phyloP scores from a whole-genome alignment of 2,113 vertebrate species.

The Megaleporinus macrocephalus region DNA sequence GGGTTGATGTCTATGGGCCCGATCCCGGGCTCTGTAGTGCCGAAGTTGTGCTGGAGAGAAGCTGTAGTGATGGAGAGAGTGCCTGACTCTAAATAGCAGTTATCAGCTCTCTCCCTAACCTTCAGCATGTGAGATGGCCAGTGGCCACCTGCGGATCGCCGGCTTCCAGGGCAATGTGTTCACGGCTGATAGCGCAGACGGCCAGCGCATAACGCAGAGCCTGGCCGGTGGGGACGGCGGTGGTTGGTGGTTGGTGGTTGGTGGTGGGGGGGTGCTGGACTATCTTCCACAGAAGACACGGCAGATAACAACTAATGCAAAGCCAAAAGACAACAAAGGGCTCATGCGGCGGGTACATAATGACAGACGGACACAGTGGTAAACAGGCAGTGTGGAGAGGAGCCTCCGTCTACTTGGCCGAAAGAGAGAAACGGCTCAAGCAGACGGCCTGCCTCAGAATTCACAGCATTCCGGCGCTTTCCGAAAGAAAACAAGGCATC shows the following conservation, averaged over 20 bases:
- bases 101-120: constrained; percentile 45
- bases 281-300: background rate
- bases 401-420: background rate
- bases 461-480: background rate
- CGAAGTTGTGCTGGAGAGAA: background rate
- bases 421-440: background rate
- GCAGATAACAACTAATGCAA: constrained; percentile 5
- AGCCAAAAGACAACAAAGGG: background rate
- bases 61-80: constrained; percentile 14
- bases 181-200: constrained; percentile 47
- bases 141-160: constrained; percentile 32
- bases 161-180: constrained; percentile 50
- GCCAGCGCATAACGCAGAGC: background rate
- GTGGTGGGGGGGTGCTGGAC: background rate
- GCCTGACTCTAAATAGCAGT: background rate
- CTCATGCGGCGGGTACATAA: background rate
- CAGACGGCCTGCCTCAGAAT: background rate
- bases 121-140: constrained; percentile 36
- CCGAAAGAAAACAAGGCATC: background rate
- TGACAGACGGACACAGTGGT: background rate
- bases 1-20: background rate
- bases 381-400: background rate
- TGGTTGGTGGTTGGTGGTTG: too few species aligned
- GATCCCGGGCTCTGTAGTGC: background rate
- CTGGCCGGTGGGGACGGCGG: background rate